phyloP scores from a whole-genome alignment of 1,140 invertebrate genomes.

The Diorhabda elongata region DNA sequence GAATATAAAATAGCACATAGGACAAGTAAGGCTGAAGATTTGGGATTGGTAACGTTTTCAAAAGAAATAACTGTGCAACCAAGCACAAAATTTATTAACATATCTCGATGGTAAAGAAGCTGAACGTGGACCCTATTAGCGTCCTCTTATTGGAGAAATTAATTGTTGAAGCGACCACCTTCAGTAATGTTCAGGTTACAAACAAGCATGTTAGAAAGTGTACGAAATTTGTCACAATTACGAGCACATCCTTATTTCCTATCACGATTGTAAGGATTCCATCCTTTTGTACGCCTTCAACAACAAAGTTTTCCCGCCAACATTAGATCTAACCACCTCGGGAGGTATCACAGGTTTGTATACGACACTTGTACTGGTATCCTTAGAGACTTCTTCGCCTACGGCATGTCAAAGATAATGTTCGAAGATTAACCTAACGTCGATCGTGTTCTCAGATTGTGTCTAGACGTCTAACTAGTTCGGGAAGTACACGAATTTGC shows the following conservation, averaged over 20 bases:
- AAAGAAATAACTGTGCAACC: constrained; percentile 52
- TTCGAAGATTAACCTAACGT: constrained; percentile 96
- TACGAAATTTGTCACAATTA: constrained; percentile 61
- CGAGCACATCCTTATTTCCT: constrained; percentile 58
- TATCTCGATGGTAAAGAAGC: constrained; percentile 52
- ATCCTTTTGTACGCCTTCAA: constrained; percentile 86
- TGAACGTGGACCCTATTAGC: constrained; percentile 55
- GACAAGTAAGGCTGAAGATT: constrained; percentile 64
- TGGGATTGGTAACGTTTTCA: constrained; percentile 58
- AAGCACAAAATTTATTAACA: constrained; percentile 50
- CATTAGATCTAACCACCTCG: constrained; percentile 85
- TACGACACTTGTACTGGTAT: constrained; percentile 94
- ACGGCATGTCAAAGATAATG: constrained; percentile 88
- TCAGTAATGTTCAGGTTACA: constrained; percentile 41
- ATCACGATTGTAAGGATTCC: constrained; percentile 59
- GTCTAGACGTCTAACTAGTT: constrained; percentile 95
- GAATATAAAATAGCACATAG: constrained; percentile 71
- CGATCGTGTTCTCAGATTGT: constrained; percentile 88
- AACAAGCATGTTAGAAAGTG: constrained; percentile 76
- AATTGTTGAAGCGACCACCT: constrained; percentile 5
- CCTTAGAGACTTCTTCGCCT: constrained; percentile 78
- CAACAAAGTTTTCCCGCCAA: constrained; percentile 88
- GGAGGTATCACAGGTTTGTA: constrained; percentile 97
- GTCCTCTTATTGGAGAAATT: constrained; percentile 54
- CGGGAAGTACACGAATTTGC: constrained; percentile 89